phyloP scores from a whole-genome alignment of 1,140 invertebrate species.

The Semibalanus balanoides region DNA sequence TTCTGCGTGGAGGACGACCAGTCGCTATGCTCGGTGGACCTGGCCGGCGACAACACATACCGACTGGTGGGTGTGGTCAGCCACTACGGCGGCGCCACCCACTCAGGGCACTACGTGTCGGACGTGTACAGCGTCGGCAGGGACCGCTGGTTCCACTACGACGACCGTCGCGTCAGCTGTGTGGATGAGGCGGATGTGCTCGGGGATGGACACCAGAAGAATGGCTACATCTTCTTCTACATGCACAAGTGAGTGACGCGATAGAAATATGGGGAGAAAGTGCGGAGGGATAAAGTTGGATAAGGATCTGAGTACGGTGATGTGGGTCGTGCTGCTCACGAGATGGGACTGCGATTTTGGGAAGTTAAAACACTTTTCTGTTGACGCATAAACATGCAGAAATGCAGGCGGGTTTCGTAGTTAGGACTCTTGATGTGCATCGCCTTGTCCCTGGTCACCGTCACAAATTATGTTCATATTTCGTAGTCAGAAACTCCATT shows the following conservation, averaged over 20 bases:
- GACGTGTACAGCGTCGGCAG: constrained; percentile 19
- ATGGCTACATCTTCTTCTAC: constrained; percentile 22
- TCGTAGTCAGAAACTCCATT: no score
- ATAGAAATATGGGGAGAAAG: no score
- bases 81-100: constrained; percentile 17
- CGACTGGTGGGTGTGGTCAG: constrained; percentile 16
- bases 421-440: no score
- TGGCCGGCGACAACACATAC: constrained; percentile 11
- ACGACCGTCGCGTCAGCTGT: constrained; percentile 17
- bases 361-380: no score
- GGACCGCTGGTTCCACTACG: constrained; percentile 20
- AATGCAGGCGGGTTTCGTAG: no score
- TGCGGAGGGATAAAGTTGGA: no score
- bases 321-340: no score
- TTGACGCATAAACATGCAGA: no score
- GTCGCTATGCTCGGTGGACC: neutral
- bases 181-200: constrained; percentile 14
- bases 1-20: neutral
- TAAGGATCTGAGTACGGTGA: no score
- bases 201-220: constrained; percentile 18
- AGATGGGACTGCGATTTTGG: no score
- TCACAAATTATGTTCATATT: no score
- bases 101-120: constrained; percentile 20
- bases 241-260: constrained; percentile 21
- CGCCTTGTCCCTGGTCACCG: no score